Percentiles rank a stretch among this genome's conserved stretches.
phyloP scores from a whole-genome alignment of 2,888 invertebrate genomes.

The Acleris emargana region DNA sequence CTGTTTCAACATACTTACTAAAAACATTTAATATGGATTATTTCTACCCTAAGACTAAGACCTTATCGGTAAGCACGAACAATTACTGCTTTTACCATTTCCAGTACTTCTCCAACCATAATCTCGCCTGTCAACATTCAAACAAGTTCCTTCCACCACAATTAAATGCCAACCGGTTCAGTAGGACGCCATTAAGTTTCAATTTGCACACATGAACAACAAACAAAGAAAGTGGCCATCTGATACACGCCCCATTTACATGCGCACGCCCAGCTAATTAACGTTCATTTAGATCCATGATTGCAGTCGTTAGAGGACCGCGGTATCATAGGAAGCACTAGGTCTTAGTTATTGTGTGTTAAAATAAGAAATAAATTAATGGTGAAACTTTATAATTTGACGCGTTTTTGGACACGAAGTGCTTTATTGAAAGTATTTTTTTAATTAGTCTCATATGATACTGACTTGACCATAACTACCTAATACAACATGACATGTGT shows the following conservation, averaged over 20 bases:
- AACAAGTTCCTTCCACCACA: conserved; percentile 22
- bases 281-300: conserved; percentile 37
- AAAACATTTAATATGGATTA: too few species aligned
- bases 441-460: too few species aligned
- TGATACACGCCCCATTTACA: conserved; percentile 55
- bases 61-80: too few species aligned
- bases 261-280: conserved; percentile 41
- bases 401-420: too few species aligned
- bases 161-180: conserved; percentile 46
- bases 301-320: conserved; percentile 24
- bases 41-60: too few species aligned
- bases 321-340: too few species aligned
- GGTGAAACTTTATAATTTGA: too few species aligned
- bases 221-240: conserved; percentile 64
- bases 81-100: background rate
- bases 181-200: conserved; percentile 68
- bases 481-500: too few species aligned
- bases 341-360: background rate
- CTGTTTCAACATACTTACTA: too few species aligned
- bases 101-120: background rate
- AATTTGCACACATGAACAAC: conserved; percentile 66
- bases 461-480: too few species aligned
- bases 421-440: too few species aligned
- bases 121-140: background rate
- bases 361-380: too few species aligned